These are phyloP conservation scores for Hyles vespertilio DNA, from an alignment of 1,140 invertebrate genomes.

Conservation along the genomic window DNA sequence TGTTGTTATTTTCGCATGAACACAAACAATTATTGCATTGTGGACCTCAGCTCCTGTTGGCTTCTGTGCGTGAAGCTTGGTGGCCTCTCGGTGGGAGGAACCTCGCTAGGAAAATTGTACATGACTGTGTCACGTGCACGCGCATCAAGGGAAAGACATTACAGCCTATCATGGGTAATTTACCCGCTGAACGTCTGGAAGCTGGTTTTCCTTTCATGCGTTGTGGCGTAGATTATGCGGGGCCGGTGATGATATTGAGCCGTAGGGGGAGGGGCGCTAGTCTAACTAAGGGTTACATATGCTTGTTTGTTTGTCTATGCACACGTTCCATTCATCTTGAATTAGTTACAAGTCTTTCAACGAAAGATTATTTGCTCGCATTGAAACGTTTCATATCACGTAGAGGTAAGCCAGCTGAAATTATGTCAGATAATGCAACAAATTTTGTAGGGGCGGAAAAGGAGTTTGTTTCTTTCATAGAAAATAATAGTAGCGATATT, in stretches of 20 bases:
- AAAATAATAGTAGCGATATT: neutral
- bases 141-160: slow-evolving; percentile 1
- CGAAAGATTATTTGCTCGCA: slow-evolving; percentile 38
- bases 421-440: slow-evolving; percentile 36
- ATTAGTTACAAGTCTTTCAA: slow-evolving; percentile 16
- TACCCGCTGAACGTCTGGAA: neutral
- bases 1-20: neutral
- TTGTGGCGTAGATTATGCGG: neutral
- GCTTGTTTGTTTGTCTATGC: slow-evolving; percentile 6
- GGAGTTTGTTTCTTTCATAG: neutral
- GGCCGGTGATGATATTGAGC: slow-evolving; percentile 2
- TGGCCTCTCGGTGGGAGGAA: slow-evolving; percentile 10
- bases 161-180: slow-evolving; percentile 12
- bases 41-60: slow-evolving; percentile 6
- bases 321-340: slow-evolving; percentile 35
- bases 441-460: slow-evolving; percentile 22
- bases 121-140: slow-evolving; percentile 12
- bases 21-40: slow-evolving; percentile 9
- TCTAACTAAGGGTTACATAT: slow-evolving; percentile 9
- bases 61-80: slow-evolving; percentile 7
- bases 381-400: slow-evolving; percentile 42
- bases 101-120: slow-evolving; percentile 12
- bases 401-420: slow-evolving; percentile 25
- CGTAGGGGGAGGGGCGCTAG: slow-evolving; percentile 6
- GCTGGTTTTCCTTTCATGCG: neutral